These are phyloP conservation scores for Aplysia californica DNA, from an alignment of 1,140 invertebrate genomes.

Conservation along the genomic window DNA sequence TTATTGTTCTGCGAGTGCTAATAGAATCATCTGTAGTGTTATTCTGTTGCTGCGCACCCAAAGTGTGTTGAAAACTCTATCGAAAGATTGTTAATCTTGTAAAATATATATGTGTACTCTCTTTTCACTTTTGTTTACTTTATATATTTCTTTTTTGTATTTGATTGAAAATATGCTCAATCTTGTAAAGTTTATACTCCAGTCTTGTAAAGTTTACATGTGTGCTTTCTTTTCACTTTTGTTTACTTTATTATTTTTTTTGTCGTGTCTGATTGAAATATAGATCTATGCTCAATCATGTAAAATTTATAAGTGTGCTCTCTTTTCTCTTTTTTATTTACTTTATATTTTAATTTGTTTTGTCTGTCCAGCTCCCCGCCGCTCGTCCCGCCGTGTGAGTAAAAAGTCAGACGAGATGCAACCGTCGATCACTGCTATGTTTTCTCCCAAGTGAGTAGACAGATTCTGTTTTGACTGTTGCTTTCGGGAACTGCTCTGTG, in stretches of 20 bases:
- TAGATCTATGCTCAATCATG: neutral
- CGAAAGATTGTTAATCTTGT: neutral
- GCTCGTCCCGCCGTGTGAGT: slow-evolving; percentile 3
- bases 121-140: neutral
- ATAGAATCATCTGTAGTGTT: no score
- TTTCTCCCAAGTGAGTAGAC: slow-evolving; percentile 14
- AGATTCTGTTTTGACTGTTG: neutral
- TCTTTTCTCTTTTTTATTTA: neutral
- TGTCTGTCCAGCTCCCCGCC: neutral
- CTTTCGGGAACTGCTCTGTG: neutral
- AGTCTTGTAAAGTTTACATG: neutral
- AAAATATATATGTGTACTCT: neutral
- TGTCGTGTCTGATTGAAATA: neutral
- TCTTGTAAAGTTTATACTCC: neutral
- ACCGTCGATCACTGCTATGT: slow-evolving; percentile 12
- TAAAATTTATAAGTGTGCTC: neutral
- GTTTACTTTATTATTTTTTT: neutral
- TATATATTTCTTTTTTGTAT: neutral
- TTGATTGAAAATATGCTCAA: neutral
- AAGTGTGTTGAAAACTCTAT: no score
- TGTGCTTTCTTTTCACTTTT: neutral
- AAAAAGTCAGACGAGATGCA: slow-evolving; percentile 10
- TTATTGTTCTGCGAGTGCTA: no score
- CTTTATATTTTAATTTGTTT: neutral
- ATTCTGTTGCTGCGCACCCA: no score